These are phyloP conservation scores for Luscinia megarhynchos DNA, from an alignment of 2,797 vertebrate species.

Conservation along the genomic window DNA sequence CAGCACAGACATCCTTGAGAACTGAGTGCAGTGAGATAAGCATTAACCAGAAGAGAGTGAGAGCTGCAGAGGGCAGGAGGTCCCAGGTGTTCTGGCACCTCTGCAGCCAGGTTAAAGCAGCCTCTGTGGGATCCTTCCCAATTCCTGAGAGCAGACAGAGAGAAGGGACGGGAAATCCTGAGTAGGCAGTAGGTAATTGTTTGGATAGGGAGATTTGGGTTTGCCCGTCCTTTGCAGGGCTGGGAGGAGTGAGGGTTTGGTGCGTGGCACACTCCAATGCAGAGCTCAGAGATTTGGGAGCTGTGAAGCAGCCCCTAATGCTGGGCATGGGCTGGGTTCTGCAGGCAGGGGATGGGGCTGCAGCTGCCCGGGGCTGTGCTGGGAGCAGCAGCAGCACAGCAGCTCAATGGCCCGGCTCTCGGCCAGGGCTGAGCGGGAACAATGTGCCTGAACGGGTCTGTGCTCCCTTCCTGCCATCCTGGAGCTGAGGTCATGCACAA, in stretches of 20 bases:
- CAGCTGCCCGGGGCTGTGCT: background rate
- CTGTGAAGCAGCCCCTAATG: accelerated
- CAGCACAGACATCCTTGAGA: background rate
- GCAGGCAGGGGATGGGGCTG: background rate
- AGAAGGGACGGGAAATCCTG: background rate
- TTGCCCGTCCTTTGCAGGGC: background rate
- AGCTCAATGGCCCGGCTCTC: background rate
- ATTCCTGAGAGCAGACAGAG: background rate
- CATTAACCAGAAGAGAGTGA: background rate
- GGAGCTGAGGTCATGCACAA: background rate
- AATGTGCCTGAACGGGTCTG: constrained; percentile 43
- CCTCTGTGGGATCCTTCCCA: background rate
- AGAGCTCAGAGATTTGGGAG: accelerated
- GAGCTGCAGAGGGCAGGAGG: background rate
- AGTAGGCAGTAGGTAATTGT: background rate
- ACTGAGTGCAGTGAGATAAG: background rate
- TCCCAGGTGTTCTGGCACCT: background rate
- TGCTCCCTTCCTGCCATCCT: background rate
- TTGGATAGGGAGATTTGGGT: accelerated
- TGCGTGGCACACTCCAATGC: background rate
- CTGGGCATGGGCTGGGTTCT: accelerated
- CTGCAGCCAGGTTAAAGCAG: background rate
- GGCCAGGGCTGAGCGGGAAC: background rate
- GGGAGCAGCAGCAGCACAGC: background rate
- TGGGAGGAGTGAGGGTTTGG: background rate